Base-by-base conservation (phyloP, 2,797 vertebrate species). In the Parotocinclus haroldoi region DNA sequence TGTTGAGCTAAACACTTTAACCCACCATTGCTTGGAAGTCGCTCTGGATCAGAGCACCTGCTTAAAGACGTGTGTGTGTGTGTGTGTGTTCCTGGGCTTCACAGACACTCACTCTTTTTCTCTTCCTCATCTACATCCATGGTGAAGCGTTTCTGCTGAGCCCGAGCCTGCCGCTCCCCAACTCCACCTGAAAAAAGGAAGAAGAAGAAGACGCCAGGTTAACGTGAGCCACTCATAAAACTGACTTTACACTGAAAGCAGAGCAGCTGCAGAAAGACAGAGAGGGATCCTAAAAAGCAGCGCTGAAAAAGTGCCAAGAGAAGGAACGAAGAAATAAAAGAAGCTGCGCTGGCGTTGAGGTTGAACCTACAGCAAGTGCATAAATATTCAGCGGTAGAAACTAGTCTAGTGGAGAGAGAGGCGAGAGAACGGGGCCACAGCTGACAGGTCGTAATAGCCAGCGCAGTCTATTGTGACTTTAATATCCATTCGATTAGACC, bases 121-220 rank as follows among this genome's bases (percentile, higher is more conserved):
- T 96, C 95, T 83, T 96, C 96, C 78, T 98, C 95, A 7, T 97
- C 96, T 79, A 90, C 77, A 74, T 97, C 95, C 96, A 98, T 96
- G 81, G 85, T 80, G 82, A 88, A 87, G 66, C 78, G 79, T 76
- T 91, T 92, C 74, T 78, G 89, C 79, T 90, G 91, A 78, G 76
- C 87, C 75, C 88, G 89, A 81, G 88, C 83, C 84, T 84, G 91
- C 76, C 79, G 60, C 44, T 87, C 88, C 75, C 74, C 63, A 68
- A 55, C 87, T 78, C 89, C 90, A 87, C 91, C 96, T 99, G 91
- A 36, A 87, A 78, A 61, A 62, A n/a, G 44, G 44, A 66, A 7
- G 51, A 8, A 27, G 7, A 63, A 10, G 6, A 11, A 69, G 37
- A n/a, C 4, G 44, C 18, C 36, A 17, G 3, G 1, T 48, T 49